Percentiles rank a stretch among this genome's conserved stretches.
Conservation (phyloP, 2,113 vertebrate species). For the Megaceryle torquata region DNA sequence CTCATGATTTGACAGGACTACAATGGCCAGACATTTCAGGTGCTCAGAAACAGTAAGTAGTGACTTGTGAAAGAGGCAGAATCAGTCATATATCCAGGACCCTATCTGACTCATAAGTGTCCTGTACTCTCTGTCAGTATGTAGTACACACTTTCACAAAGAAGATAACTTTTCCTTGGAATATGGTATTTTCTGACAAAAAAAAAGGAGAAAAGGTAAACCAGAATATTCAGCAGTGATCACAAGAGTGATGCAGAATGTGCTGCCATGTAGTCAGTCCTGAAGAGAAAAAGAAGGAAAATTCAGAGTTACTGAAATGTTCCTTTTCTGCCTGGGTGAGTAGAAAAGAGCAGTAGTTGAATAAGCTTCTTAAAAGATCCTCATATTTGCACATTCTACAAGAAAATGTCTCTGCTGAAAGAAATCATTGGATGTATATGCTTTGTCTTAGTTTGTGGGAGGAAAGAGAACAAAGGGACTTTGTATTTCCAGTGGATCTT, state of each 20-base stretch:
- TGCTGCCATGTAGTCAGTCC: neutral
- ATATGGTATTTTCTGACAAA: neutral
- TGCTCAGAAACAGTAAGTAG: neutral
- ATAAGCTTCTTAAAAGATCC: neutral
- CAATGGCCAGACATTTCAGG: neutral
- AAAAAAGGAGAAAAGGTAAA: neutral
- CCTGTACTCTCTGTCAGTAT: neutral
- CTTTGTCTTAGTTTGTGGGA: neutral
- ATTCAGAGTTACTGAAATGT: neutral
- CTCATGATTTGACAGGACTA: slow-evolving; percentile 2
- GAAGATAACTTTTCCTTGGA: neutral
- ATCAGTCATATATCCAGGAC: neutral
- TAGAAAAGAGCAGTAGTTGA: neutral
- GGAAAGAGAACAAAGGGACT: neutral
- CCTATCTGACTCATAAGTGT: neutral
- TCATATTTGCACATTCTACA: neutral
- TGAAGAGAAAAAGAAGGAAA: neutral
- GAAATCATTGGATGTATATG: neutral
- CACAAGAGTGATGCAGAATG: neutral
- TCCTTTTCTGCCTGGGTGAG: neutral
- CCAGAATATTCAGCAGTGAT: neutral
- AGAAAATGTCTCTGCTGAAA: neutral
- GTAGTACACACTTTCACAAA: neutral
- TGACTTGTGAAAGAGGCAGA: neutral
- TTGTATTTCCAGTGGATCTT: neutral